Conservation (phyloP, 1,140 invertebrate species). For the Drosophila lacertosa region DNA sequence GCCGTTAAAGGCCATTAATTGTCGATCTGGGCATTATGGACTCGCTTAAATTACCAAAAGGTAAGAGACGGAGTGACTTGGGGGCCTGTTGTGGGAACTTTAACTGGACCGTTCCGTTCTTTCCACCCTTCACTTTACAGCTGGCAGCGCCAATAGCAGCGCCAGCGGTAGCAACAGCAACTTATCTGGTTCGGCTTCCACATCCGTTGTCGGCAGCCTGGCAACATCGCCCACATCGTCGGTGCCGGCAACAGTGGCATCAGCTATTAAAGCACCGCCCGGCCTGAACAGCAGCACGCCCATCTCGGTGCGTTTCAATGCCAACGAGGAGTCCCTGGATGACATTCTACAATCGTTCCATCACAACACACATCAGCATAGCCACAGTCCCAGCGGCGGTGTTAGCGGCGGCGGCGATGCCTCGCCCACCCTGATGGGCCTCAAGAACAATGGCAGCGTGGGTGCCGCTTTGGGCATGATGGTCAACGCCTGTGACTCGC, state of each 20-base stretch:
- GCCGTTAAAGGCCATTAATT: constrained; percentile 53
- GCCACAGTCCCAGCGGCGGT: constrained; percentile 62
- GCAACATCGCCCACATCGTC: constrained; percentile 66
- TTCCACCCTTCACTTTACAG: constrained; percentile 19
- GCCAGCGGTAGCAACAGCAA: constrained; percentile 73
- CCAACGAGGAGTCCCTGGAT: constrained; percentile 80
- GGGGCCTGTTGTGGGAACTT: neutral
- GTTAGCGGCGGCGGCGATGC: constrained; percentile 57
- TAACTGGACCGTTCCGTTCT: neutral
- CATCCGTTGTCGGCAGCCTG: constrained; percentile 51
- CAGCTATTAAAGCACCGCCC: constrained; percentile 51
- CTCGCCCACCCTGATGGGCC: constrained; percentile 59
- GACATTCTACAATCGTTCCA: constrained; percentile 81
- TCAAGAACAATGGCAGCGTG: constrained; percentile 69
- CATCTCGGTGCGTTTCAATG: constrained; percentile 80
- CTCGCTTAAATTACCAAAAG: constrained; percentile 80
- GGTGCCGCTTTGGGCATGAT: constrained; percentile 55
- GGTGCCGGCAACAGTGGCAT: constrained; percentile 29
- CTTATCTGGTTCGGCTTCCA: constrained; percentile 60
- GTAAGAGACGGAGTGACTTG: constrained; percentile 30
- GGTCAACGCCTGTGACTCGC: constrained; percentile 66
- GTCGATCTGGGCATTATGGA: constrained; percentile 69
- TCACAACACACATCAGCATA: constrained; percentile 51
- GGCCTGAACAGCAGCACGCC: constrained; percentile 68
- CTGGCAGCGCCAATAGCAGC: constrained; percentile 61